Evolutionary conservation across 2,888 invertebrate species (phyloP).

Genomic region (Tenthredo scrophulariae): DNA sequence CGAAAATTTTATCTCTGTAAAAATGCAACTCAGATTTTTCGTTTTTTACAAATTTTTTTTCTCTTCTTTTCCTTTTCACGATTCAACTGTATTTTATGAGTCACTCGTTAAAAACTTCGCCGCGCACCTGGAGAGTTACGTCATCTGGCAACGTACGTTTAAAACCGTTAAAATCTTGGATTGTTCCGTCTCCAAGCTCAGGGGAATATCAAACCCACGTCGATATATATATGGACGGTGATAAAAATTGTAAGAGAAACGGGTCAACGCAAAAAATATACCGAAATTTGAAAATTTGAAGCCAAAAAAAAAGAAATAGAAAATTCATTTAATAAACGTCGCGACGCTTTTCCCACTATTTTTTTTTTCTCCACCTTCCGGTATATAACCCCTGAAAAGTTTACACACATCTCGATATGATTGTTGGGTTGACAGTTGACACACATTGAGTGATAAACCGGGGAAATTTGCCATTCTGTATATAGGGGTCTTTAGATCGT

Average conservation of each 20-base stretch:
- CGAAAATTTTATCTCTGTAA: neutral
- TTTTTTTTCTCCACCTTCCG: neutral
- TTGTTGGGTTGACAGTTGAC: conserved; percentile 19
- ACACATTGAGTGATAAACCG: conserved; percentile 4
- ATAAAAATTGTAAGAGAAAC: neutral
- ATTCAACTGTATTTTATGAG: conserved; percentile 17
- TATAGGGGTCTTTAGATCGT: neutral
- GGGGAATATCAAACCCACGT: neutral
- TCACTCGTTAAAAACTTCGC: conserved; percentile 26
- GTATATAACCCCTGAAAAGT: neutral
- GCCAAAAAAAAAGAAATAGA: neutral
- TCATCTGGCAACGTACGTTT: conserved; percentile 17
- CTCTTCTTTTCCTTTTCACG: neutral
- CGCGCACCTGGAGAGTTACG: conserved; percentile 23
- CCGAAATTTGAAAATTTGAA: too few species aligned
- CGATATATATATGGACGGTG: neutral
- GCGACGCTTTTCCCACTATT: neutral
- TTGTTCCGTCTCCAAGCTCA: neutral
- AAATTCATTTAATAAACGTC: neutral
- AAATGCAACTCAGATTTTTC: neutral
- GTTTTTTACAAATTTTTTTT: neutral
- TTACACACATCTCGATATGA: conserved; percentile 4
- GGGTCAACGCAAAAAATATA: neutral
- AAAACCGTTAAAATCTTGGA: conserved; percentile 31
- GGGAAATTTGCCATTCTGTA: neutral